phyloP scores from a whole-genome alignment of 2,797 vertebrate species.

The Argentina silus region DNA sequence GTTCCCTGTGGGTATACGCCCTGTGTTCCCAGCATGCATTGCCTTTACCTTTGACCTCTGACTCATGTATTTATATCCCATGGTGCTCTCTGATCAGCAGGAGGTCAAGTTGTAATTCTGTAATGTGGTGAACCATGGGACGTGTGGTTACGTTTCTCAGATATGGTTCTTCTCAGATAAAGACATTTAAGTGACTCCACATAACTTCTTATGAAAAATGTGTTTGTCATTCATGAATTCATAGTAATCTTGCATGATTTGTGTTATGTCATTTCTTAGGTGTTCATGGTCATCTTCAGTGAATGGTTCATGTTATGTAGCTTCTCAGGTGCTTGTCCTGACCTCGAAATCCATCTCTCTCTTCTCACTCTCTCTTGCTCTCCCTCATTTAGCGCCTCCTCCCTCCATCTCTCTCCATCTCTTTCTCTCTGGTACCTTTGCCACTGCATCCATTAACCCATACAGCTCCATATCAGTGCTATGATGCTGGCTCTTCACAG shows the following conservation, averaged over 20 bases:
- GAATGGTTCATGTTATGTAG: no score
- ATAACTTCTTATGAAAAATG: background rate
- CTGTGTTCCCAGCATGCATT: background rate
- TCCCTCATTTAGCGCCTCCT: constrained; percentile 13
- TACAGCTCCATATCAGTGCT: constrained; percentile 17
- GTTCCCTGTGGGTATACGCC: constrained; percentile 7
- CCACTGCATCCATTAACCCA: constrained; percentile 42
- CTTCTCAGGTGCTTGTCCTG: background rate
- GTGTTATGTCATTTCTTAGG: background rate
- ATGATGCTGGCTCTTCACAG: constrained; percentile 44
- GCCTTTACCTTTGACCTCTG: constrained; percentile 44
- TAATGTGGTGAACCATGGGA: background rate
- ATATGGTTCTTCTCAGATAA: background rate
- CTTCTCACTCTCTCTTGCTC: background rate
- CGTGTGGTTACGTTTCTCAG: background rate
- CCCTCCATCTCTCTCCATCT: constrained; percentile 31
- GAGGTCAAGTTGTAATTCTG: constrained; percentile 32
- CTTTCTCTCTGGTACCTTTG: constrained; percentile 29
- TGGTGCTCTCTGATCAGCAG: constrained; percentile 29
- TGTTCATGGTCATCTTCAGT: background rate
- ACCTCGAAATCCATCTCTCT: background rate
- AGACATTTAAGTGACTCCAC: background rate
- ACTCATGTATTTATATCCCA: constrained; percentile 40
- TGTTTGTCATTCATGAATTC: background rate
- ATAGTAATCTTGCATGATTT: background rate